Conservation (phyloP, 2,888 invertebrate genomes). For the Amblyteles armatorius region DNA sequence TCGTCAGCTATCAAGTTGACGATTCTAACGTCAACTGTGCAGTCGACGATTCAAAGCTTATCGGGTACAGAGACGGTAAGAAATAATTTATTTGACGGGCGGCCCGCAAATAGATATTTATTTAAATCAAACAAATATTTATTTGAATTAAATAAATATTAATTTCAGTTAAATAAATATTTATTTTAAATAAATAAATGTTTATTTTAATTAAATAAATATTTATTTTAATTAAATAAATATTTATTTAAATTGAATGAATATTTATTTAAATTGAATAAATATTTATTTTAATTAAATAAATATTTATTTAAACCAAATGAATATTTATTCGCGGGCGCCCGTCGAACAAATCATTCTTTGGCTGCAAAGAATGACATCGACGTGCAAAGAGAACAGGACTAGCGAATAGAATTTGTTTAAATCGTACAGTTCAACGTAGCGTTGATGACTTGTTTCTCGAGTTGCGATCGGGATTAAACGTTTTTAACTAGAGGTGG, state of each 20-base stretch:
- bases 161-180: no score
- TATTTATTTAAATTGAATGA: no score
- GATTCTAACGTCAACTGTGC: no score
- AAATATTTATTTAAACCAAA: no score
- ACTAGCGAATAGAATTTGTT: background rate
- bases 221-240: background rate
- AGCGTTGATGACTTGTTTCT: constrained; percentile 40
- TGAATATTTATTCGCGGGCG: background rate
- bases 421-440: constrained; percentile 38
- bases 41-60: background rate
- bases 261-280: background rate
- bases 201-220: background rate
- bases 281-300: no score
- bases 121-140: no score
- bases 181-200: no score
- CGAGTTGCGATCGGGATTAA: constrained; percentile 61
- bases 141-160: background rate
- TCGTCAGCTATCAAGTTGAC: background rate
- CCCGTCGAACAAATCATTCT: no score
- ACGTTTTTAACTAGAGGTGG: constrained; percentile 62
- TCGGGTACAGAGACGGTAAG: no score
- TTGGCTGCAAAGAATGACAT: background rate
- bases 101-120: background rate
- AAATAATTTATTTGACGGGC: no score
- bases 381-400: background rate